Evolutionary conservation across 2,113 vertebrate genomes (phyloP).

Genomic region (Ciconia boyciana): DNA sequence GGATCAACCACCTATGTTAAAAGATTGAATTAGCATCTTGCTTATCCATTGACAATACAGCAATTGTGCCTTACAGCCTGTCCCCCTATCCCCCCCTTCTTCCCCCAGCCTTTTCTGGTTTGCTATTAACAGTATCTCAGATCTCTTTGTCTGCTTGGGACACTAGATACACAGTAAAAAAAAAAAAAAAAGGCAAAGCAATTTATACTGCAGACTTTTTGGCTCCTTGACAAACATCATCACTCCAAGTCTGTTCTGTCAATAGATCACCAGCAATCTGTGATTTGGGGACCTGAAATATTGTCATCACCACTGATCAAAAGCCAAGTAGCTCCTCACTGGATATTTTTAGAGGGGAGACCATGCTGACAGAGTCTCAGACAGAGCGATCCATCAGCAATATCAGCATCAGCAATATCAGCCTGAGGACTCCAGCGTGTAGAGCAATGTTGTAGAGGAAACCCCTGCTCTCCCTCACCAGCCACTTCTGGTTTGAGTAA

Average conservation of each 20-base stretch:
- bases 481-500: not conserved
- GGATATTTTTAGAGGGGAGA: not conserved
- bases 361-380: not conserved
- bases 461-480: fast-evolving
- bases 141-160: not conserved
- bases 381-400: not conserved
- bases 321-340: not conserved
- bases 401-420: not conserved
- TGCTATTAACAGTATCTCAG: not conserved
- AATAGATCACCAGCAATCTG: not conserved
- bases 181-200: not conserved
- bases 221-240: not conserved
- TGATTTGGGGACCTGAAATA: not conserved
- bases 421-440: not conserved
- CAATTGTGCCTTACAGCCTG: not conserved
- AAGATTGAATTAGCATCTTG: not conserved
- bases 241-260: not conserved
- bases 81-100: not conserved
- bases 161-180: not conserved
- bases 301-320: not conserved
- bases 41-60: not conserved
- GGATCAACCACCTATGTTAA: not conserved
- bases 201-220: not conserved
- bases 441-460: not conserved
- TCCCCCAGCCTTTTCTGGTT: not conserved